Percentiles rank a stretch among this genome's conserved stretches.
Evolutionary conservation across 1,140 invertebrate species (phyloP).

Genomic region (Bombus affinis): DNA sequence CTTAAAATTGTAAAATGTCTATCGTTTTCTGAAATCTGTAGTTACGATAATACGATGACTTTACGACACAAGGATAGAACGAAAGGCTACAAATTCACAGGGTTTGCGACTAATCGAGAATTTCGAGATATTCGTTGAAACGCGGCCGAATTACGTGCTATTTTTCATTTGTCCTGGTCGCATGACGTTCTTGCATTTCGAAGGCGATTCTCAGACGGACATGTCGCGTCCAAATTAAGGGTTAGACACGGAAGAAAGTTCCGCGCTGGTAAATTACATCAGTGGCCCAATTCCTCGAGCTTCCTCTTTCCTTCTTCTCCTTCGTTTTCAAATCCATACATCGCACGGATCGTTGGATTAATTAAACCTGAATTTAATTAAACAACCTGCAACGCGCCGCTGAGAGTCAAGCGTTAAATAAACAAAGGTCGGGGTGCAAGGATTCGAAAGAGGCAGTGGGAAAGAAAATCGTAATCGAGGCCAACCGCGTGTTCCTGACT

Average conservation of each 20-base stretch:
- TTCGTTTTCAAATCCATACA: neutral
- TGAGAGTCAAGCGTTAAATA: neutral
- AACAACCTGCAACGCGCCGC: conserved; percentile 21
- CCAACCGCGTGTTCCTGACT: neutral
- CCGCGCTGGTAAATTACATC: conserved; percentile 24
- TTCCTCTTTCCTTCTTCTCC: neutral
- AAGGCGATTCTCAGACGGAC: neutral
- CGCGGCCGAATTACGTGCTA: neutral
- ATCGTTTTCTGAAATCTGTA: too few species aligned
- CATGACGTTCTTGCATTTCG: neutral
- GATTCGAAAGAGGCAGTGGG: neutral
- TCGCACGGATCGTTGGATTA: conserved; percentile 12
- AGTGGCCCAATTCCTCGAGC: conserved; percentile 7
- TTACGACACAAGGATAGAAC: too few species aligned
- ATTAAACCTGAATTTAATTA: conserved; percentile 27
- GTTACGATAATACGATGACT: too few species aligned
- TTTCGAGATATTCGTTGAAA: neutral
- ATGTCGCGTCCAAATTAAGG: conserved; percentile 39
- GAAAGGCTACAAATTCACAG: too few species aligned
- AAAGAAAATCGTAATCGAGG: neutral
- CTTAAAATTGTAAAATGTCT: too few species aligned
- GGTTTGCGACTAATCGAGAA: neutral
- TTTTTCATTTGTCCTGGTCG: conserved; percentile 1
- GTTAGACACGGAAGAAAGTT: conserved; percentile 22
- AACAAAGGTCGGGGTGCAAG: neutral